These are phyloP conservation scores for Agrypnia vestita DNA, from an alignment of 1,140 invertebrate species.

Conservation along the genomic window DNA sequence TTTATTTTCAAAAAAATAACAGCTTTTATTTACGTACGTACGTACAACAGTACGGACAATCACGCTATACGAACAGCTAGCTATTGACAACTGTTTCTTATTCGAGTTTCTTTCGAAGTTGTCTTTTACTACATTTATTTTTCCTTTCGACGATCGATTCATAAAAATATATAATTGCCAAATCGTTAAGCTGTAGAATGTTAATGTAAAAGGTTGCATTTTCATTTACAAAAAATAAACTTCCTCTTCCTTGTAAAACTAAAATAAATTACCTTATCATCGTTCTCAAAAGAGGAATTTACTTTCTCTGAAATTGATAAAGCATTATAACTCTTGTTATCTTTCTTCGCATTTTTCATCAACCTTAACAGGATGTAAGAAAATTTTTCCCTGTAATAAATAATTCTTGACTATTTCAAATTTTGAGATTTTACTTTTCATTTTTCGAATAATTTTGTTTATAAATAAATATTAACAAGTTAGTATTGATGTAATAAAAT, in stretches of 20 bases:
- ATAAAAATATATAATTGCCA: background rate
- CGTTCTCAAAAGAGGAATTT: constrained; percentile 18
- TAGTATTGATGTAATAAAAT: too few relatives aligned
- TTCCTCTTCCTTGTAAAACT: constrained; percentile 26
- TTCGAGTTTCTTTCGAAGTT: too few relatives aligned
- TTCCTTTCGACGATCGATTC: background rate
- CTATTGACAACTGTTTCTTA: too few relatives aligned
- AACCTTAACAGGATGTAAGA: background rate
- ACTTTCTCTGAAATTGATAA: constrained; percentile 6
- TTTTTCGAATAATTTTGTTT: too few relatives aligned
- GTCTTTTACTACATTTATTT: background rate
- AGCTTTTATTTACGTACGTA: too few relatives aligned
- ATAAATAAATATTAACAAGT: too few relatives aligned
- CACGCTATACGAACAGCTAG: too few relatives aligned
- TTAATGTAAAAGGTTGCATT: background rate
- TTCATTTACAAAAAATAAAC: constrained; percentile 37
- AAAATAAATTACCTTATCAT: constrained; percentile 23
- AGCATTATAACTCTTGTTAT: background rate
- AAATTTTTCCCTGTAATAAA: background rate
- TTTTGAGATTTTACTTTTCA: too few relatives aligned
- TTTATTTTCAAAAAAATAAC: too few relatives aligned
- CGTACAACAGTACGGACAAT: too few relatives aligned
- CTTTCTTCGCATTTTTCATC: background rate
- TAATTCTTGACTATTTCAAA: too few relatives aligned
- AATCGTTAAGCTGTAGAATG: background rate